These are phyloP conservation scores for Aphaenogaster rudis DNA, from an alignment of 1,140 invertebrate species.

Conservation along the genomic window DNA sequence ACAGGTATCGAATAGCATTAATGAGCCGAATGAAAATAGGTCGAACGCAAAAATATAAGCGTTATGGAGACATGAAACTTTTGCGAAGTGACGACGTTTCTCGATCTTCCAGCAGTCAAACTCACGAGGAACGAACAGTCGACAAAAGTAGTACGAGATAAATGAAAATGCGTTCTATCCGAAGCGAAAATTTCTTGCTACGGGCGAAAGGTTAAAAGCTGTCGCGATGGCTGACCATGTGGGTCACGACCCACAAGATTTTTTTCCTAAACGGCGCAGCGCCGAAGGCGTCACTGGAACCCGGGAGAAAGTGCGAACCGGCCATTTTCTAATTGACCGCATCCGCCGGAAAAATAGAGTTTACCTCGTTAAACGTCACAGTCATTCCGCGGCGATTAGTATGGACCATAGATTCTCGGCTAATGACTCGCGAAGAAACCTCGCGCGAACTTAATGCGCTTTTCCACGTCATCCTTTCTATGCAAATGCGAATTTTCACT, in stretches of 20 bases:
- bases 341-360: conserved; percentile 81
- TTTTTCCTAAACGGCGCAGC: conserved; percentile 24
- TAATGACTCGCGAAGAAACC: conserved; percentile 66
- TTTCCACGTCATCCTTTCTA: conserved; percentile 50
- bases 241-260: conserved; percentile 34
- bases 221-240: conserved; percentile 28
- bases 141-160: neutral
- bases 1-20: conserved; percentile 9
- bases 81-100: neutral
- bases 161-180: neutral
- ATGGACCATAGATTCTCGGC: conserved; percentile 30
- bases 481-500: conserved; percentile 52
- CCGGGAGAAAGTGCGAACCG: conserved; percentile 80
- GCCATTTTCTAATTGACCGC: conserved; percentile 82
- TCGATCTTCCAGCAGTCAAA: neutral
- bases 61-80: neutral
- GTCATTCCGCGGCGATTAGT: conserved; percentile 38
- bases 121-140: neutral
- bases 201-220: conserved; percentile 23
- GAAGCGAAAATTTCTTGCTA: neutral
- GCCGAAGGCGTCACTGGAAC: neutral
- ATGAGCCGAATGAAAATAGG: conserved; percentile 21
- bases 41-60: neutral
- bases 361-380: conserved; percentile 34
- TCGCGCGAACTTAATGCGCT: conserved; percentile 51